Evolutionary conservation across 2,888 invertebrate genomes (phyloP).

Genomic region (Drosophila pseudotakahashii): DNA sequence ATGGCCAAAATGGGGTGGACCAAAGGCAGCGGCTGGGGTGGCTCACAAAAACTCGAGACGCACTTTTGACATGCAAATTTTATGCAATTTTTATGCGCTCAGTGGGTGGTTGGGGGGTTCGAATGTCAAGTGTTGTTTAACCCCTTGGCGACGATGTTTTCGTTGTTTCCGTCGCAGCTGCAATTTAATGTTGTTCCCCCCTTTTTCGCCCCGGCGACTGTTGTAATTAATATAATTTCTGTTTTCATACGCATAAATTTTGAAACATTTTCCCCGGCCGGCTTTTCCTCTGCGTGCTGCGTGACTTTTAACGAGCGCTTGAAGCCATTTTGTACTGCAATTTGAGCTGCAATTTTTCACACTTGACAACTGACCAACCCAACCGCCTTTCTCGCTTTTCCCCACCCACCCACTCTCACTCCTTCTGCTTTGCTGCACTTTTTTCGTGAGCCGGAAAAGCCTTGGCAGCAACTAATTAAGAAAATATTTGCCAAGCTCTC

Average conservation of each 20-base stretch:
- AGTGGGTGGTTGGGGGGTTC: conserved; percentile 7
- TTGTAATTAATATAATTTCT: conserved; percentile 78
- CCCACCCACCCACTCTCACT: not conserved
- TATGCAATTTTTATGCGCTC: conserved; percentile 60
- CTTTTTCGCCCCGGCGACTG: conserved; percentile 38
- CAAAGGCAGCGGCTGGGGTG: not conserved
- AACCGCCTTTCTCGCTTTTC: conserved; percentile 3
- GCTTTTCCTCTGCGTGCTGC: conserved; percentile 54
- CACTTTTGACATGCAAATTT: conserved; percentile 78
- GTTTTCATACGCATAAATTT: conserved; percentile 79
- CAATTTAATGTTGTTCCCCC: conserved; percentile 42
- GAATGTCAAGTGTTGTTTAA: conserved; percentile 35
- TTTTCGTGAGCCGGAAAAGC: conserved; percentile 30
- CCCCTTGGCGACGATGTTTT: conserved; percentile 19
- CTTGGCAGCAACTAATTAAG: conserved; percentile 72
- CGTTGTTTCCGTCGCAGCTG: conserved; percentile 36
- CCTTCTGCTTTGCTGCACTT: not conserved
- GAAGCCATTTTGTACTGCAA: conserved; percentile 76
- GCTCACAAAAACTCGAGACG: conserved; percentile 50
- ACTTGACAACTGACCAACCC: conserved; percentile 71
- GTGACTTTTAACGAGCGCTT: conserved; percentile 78
- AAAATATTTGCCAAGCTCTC: conserved; percentile 73
- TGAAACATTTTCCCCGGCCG: conserved; percentile 46
- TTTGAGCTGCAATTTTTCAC: conserved; percentile 77
- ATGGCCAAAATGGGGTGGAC: conserved; percentile 24